Evolutionary conservation across 1,140 invertebrate species (phyloP), one percentile per base, ranked within the genome.

Genomic region (Drosophila carrolli): DNA sequence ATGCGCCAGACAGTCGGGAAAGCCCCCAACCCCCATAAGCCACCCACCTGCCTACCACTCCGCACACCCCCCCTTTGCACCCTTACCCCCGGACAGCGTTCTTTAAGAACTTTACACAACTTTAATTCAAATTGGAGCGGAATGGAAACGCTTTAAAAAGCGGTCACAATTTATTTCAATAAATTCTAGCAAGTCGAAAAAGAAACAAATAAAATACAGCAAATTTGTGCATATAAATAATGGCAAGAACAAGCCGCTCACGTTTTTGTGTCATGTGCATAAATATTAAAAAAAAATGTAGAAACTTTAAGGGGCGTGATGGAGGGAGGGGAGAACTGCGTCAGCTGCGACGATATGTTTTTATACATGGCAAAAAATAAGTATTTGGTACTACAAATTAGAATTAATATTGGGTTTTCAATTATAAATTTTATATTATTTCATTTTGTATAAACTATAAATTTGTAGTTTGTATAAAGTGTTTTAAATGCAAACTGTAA

Each of bases 191-290:
- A 11, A 53, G n/a, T 32, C 58, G 37, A 43, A 35, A 37, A 44
- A 46, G 23, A 74, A 46, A 19, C 32, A 59, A 54, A 72, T 55
- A 16, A 55, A 63, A 38, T 56, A 59, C n/a, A 65, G 47, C 38
- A 57, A 67, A 55, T 37, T 56, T 50, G 44, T 58, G 16, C 5
- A 48, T 51, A 61, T 29, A 41, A 61, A 75, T 61, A 62, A 72
- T 60, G 37, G 46, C 29, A 62, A 62, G 29, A 73, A 53, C 68
- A 63, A 32, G 19, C 54, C 13, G 29, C 48, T 80, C 82, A 86
- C 82, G 82, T 86, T 86, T 86, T 76, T 78, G 71, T 86, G 83
- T 79, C 83, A 86, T 86, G 83, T 88, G 78, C 71, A 86, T 82
- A 82, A 86, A 82, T 75, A 82, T 50, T 16, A 67, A 58, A 67